Base-by-base conservation (phyloP, 2,797 vertebrate species). In the Tragelaphus oryx region DNA sequence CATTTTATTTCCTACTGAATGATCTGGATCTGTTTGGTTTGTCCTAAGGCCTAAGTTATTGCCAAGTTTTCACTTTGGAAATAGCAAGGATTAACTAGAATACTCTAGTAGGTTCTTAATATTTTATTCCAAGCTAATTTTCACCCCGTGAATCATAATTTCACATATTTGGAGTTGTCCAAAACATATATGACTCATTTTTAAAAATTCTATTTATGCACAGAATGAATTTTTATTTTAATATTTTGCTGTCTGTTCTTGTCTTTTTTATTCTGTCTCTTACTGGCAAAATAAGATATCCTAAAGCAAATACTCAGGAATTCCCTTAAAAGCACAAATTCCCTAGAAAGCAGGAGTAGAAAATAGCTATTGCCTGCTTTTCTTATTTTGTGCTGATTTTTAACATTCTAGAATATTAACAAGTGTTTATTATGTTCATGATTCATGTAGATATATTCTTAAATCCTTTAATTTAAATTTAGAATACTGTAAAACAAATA, bases 401-500 rank as follows among this genome's bases (percentile, higher is more conserved):
- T 60, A 28, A 92, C 82, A 65, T 93, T 81, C 24, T 90, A 30
- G 14, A 94, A 76, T 22, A 48, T 85, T 52, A 86, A 59, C 22
- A 74, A 79, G 86, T 94, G 54, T 62, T 87, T 90, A 81, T 81
- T 92, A 74, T 94, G 28, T 85, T 76, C 8, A 74, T 89, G 44
- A 57, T 91, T 82, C n/a, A 30, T 89, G 18, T 71, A 96, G 50
- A 90, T 93, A 46, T 83, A 87, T 80, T 96, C 89, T 87, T 94
- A 94, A 88, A 87, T 59, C 9, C 44, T 87, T 88, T 92, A 44
- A n/a, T 93, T 96, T 93, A 46, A 48, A 75, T 96, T 91, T 95
- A 85, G 17, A 86, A 37, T 94, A 68, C 52, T 89, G 90, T 65
- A 85, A 87, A 81, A 62, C n/a, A 95, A 95, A 78, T 93, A 76